These are phyloP conservation scores for Bicyclus anynana DNA, from an alignment of 1,140 invertebrate genomes.

Conservation along the genomic window DNA sequence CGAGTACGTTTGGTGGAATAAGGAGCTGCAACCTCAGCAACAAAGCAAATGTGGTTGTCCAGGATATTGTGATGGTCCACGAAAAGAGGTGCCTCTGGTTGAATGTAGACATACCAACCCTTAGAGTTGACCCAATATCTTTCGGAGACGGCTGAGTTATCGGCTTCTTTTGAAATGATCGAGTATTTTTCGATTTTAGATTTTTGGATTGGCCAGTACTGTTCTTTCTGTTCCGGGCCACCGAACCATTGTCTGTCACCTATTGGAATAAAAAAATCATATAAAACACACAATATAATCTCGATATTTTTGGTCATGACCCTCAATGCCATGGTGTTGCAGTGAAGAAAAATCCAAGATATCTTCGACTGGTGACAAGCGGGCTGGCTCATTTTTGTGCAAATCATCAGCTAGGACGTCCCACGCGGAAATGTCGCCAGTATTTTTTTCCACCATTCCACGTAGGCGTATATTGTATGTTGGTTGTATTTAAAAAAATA, in stretches of 20 bases:
- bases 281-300: too few species aligned
- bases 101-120: constrained; percentile 82
- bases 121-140: constrained; percentile 89
- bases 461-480: too few species aligned
- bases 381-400: too few species aligned
- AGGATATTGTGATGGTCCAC: constrained; percentile 82
- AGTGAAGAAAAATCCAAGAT: too few species aligned
- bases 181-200: constrained; percentile 78
- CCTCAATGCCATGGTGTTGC: too few species aligned
- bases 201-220: constrained; percentile 83
- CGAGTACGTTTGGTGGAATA: constrained; percentile 65
- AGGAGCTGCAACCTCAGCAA: constrained; percentile 78
- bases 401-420: too few species aligned
- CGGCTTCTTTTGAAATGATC: constrained; percentile 80
- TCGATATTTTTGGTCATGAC: too few species aligned
- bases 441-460: too few species aligned
- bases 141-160: constrained; percentile 83
- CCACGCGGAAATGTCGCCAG: too few species aligned
- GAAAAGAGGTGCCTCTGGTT: constrained; percentile 83
- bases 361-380: too few species aligned
- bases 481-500: too few species aligned
- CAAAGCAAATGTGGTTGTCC: constrained; percentile 80
- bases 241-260: constrained; percentile 78
- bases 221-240: constrained; percentile 78
- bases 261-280: too few species aligned